Evolutionary conservation across 2,113 vertebrate genomes (phyloP).

Genomic region (Fulmarus glacialis): DNA sequence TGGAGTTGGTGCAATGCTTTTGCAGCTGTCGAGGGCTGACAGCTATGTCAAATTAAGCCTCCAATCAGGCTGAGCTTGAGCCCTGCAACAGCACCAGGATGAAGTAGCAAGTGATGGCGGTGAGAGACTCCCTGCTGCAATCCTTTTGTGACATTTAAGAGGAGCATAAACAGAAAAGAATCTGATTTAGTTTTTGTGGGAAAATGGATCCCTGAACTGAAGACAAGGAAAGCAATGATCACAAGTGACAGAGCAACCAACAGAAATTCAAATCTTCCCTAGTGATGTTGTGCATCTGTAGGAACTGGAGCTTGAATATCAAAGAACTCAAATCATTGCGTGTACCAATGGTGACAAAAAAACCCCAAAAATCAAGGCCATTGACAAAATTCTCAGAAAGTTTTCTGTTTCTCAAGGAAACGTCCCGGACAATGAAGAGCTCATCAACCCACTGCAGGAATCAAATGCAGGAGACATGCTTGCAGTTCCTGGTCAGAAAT

Average conservation of each 20-base stretch:
- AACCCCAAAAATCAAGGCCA: conserved; percentile 72
- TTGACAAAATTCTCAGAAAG: conserved; percentile 82
- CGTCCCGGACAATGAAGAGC: conserved; percentile 83
- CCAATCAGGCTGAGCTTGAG: not conserved
- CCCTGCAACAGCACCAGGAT: not conserved
- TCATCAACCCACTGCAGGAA: conserved; percentile 81
- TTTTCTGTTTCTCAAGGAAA: conserved; percentile 84
- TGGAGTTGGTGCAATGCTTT: not conserved
- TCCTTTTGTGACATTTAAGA: not conserved
- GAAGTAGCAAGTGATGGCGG: not conserved
- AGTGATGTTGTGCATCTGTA: conserved; percentile 84
- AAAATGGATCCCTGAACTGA: not conserved
- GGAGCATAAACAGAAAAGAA: not conserved
- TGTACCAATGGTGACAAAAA: conserved; percentile 81
- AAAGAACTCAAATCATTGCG: conserved; percentile 81
- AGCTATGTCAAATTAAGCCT: not conserved
- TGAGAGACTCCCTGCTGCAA: not conserved
- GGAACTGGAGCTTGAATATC: conserved; percentile 81
- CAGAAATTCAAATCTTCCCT: not conserved
- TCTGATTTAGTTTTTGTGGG: not conserved
- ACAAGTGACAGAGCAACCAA: not conserved
- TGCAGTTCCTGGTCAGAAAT: not conserved
- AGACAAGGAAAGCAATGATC: not conserved
- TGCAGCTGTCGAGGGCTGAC: not conserved
- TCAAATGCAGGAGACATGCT: conserved; percentile 74